Evolutionary conservation across 2,797 vertebrate genomes (phyloP).

Genomic region (Todus mexicanus): DNA sequence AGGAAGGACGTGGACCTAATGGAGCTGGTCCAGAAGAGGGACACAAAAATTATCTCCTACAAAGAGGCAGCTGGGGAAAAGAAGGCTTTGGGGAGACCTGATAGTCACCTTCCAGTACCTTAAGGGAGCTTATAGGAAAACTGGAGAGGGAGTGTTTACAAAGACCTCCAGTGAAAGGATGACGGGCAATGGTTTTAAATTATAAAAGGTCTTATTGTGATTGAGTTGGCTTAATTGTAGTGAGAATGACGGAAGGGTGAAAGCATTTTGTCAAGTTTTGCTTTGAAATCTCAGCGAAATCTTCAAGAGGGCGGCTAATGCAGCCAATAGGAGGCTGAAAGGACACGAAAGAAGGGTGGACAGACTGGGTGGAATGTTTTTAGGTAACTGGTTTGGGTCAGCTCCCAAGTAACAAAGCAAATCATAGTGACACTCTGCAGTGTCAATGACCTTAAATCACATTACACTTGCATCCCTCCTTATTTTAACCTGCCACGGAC

Average conservation of each 20-base stretch:
- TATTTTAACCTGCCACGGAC: background rate
- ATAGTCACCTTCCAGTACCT: too few species aligned
- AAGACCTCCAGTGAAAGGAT: too few species aligned
- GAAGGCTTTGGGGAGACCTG: too few species aligned
- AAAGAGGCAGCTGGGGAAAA: too few species aligned
- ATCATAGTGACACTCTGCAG: background rate
- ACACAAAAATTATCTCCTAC: too few species aligned
- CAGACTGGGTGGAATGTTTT: rapidly evolving
- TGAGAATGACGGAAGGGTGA: background rate
- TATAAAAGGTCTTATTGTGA: background rate
- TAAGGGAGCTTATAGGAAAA: too few species aligned
- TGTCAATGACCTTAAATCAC: background rate
- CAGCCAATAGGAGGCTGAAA: background rate
- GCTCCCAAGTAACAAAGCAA: background rate
- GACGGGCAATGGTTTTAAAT: too few species aligned
- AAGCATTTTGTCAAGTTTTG: background rate
- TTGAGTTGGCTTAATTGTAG: background rate
- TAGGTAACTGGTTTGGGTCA: background rate
- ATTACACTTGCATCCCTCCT: background rate
- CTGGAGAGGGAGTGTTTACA: too few species aligned
- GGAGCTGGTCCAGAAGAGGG: too few species aligned
- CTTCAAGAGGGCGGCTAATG: background rate
- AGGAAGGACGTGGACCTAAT: too few species aligned
- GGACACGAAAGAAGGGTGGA: background rate
- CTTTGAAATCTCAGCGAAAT: background rate